A percentile compares a stretch with the other conserved stretches of the same genome.
These are phyloP conservation scores for Chrysomela aeneicollis DNA, from an alignment of 2,888 invertebrate genomes.

Conservation along the genomic window DNA sequence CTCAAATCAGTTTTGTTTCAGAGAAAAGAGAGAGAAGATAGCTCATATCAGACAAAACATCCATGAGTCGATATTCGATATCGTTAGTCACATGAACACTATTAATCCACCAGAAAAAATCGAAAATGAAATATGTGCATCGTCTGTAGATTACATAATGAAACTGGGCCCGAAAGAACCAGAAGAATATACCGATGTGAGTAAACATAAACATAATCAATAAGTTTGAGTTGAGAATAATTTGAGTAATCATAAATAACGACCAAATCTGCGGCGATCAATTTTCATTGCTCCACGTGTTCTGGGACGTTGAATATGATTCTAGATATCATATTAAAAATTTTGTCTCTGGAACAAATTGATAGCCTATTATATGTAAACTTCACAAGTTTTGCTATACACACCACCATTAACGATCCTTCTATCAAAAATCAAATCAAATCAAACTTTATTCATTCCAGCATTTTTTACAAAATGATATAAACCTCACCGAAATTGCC, in stretches of 20 bases:
- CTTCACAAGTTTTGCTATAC: too few relatives aligned
- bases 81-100: conserved; percentile 67
- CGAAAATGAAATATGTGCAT: conserved; percentile 62
- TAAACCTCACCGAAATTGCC: too few relatives aligned
- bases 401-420: too few relatives aligned
- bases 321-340: too few relatives aligned
- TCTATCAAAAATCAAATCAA: conserved; percentile 5
- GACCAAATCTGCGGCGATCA: too few relatives aligned
- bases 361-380: too few relatives aligned
- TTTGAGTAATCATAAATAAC: too few relatives aligned
- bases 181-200: conserved; percentile 66
- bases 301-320: too few relatives aligned
- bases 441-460: background rate
- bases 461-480: too few relatives aligned
- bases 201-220: conserved; percentile 21
- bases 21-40: conserved; percentile 74
- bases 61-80: conserved; percentile 77
- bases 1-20: too few relatives aligned
- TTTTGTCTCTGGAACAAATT: too few relatives aligned
- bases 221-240: background rate
- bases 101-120: conserved; percentile 62
- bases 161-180: conserved; percentile 64
- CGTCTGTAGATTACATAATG: conserved; percentile 64
- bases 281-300: too few relatives aligned
- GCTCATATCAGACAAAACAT: conserved; percentile 75